A percentile compares a stretch with the other conserved stretches of the same genome.
These are phyloP conservation scores for Callaeas wilsoni DNA, from an alignment of 2,113 vertebrate species.

Conservation along the genomic window DNA sequence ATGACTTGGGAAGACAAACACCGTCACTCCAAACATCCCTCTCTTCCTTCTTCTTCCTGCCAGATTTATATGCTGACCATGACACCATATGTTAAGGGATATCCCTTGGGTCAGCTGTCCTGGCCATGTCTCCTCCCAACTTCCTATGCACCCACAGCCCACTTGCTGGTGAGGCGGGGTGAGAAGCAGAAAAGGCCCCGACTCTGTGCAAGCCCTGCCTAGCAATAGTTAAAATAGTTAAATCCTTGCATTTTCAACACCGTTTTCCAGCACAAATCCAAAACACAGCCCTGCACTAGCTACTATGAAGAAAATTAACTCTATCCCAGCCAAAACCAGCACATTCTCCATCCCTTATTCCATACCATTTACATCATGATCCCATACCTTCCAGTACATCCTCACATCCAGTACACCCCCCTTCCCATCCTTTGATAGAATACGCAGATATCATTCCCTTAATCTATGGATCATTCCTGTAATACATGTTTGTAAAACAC, in stretches of 20 bases:
- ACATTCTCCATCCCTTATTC: background rate
- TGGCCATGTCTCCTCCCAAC: background rate
- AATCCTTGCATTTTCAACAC: background rate
- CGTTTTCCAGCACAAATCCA: background rate
- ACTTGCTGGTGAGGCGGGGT: background rate
- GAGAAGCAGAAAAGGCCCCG: background rate
- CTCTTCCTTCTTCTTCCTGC: background rate
- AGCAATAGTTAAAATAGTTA: background rate
- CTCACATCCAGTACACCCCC: background rate
- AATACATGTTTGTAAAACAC: background rate
- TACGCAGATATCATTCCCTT: background rate
- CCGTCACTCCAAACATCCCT: background rate
- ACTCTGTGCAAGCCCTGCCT: background rate
- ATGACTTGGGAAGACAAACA: background rate
- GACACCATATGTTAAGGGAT: background rate
- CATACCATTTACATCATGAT: background rate
- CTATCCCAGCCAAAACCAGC: background rate
- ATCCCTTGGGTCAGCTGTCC: background rate
- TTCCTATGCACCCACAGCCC: background rate
- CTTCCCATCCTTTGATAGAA: background rate
- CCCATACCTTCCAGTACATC: background rate
- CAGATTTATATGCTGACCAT: background rate
- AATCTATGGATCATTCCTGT: background rate
- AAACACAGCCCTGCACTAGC: background rate
- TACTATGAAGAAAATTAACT: background rate